phyloP scores from a whole-genome alignment of 2,888 invertebrate species.

The Phalangium opilio region DNA sequence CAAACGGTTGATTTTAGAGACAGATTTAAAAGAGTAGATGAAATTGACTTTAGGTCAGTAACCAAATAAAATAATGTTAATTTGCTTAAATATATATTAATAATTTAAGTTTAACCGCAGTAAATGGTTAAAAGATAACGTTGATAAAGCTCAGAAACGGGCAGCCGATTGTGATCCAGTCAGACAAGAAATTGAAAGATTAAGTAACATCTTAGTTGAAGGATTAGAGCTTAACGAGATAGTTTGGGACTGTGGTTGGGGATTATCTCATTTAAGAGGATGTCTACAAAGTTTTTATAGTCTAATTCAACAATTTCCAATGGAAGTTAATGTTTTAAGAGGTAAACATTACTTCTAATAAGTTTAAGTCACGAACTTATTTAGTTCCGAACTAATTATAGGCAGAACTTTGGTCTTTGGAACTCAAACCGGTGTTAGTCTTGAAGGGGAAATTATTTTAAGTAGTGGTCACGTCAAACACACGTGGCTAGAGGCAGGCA shows the following conservation, averaged over 20 bases:
- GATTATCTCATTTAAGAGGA: constrained; percentile 63
- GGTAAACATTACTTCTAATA: constrained; percentile 20
- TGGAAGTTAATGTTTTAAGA: constrained; percentile 46
- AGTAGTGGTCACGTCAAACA: constrained; percentile 84
- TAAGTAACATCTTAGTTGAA: constrained; percentile 44
- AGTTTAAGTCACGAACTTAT: neutral
- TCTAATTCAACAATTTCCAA: constrained; percentile 55
- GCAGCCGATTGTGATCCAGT: constrained; percentile 47
- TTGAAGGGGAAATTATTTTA: constrained; percentile 76
- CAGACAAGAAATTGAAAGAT: constrained; percentile 53
- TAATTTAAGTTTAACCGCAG: constrained; percentile 19
- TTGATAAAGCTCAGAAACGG: constrained; percentile 48
- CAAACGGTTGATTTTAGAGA: no score
- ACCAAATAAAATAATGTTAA: no score
- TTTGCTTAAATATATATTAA: no score
- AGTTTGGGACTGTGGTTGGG: constrained; percentile 34
- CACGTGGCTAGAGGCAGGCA: constrained; percentile 77
- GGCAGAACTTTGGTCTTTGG: constrained; percentile 69
- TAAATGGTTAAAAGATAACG: constrained; percentile 55
- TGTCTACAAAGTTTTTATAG: constrained; percentile 68
- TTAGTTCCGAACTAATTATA: no score
- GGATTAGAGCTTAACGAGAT: constrained; percentile 43
- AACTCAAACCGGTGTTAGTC: constrained; percentile 73
- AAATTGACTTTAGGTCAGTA: no score
- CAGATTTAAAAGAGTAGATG: no score